phyloP scores from a whole-genome alignment of 2,113 vertebrate genomes.

The Heterotilapia buettikoferi region DNA sequence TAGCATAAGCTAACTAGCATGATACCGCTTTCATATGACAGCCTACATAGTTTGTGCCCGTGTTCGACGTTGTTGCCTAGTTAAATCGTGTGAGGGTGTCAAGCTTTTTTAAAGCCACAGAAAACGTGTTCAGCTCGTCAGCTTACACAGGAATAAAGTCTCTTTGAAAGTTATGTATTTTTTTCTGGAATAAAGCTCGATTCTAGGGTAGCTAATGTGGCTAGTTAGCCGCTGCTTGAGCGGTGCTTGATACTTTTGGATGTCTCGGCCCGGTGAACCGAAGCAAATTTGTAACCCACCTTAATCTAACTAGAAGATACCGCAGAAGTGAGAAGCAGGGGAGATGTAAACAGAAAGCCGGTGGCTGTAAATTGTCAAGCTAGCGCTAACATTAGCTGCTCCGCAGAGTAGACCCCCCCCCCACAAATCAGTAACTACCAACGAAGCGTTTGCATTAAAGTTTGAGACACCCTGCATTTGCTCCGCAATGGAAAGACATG shows the following conservation, averaged over 20 bases:
- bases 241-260: background rate
- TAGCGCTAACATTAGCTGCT: background rate
- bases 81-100: background rate
- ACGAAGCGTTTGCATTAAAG: slow-evolving; percentile 17
- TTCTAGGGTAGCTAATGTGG: background rate
- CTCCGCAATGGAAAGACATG: background rate
- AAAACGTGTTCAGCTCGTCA: background rate
- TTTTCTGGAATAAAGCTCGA: background rate
- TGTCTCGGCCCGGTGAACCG: background rate
- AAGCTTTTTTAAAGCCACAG: background rate
- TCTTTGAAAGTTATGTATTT: background rate
- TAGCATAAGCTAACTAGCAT: slow-evolving; percentile 21
- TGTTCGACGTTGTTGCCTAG: background rate
- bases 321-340: background rate
- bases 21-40: slow-evolving; percentile 27
- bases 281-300: background rate
- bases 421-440: background rate
- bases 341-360: background rate
- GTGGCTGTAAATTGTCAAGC: background rate
- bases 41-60: background rate
- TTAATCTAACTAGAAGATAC: background rate
- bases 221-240: background rate
- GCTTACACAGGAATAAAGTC: background rate
- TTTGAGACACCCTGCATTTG: slow-evolving; percentile 2
- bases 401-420: background rate